Evolutionary conservation across 2,888 invertebrate species (phyloP).

Genomic region (Oligia fasciuncula): DNA sequence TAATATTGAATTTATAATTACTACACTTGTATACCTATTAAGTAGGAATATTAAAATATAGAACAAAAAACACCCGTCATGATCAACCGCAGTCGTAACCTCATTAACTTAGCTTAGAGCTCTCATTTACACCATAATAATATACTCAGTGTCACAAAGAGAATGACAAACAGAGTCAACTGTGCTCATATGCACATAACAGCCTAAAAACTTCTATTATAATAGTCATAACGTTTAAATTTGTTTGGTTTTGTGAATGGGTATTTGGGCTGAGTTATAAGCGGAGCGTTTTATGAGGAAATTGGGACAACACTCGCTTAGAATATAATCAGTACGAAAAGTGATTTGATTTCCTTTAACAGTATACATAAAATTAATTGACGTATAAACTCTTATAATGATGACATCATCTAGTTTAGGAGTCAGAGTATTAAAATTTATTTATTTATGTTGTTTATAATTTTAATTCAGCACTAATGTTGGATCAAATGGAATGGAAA

Average conservation of each 20-base stretch:
- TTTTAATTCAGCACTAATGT: too few relatives aligned
- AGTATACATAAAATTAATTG: too few relatives aligned
- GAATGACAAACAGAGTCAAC: constrained; percentile 24
- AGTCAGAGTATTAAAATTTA: too few relatives aligned
- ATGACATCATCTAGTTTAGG: too few relatives aligned
- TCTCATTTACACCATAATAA: constrained; percentile 39
- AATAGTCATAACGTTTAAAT: constrained; percentile 61
- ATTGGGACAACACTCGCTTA: not conserved
- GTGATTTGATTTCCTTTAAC: too few relatives aligned
- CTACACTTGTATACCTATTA: too few relatives aligned
- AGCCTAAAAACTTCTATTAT: constrained; percentile 47
- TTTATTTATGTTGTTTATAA: too few relatives aligned
- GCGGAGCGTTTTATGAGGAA: not conserved
- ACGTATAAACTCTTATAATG: too few relatives aligned
- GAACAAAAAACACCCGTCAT: not conserved
- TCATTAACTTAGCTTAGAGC: constrained; percentile 14
- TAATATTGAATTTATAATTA: too few relatives aligned
- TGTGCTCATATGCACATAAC: constrained; percentile 21
- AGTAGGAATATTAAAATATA: not conserved
- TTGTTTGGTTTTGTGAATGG: constrained; percentile 58
- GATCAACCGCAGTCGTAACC: constrained; percentile 2
- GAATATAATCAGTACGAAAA: not conserved
- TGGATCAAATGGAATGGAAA: too few relatives aligned
- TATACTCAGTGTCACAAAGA: constrained; percentile 21
- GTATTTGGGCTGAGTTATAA: constrained; percentile 2